Evolutionary conservation across 2,888 invertebrate species (phyloP).

Genomic region (Ornithoptera priamus): DNA sequence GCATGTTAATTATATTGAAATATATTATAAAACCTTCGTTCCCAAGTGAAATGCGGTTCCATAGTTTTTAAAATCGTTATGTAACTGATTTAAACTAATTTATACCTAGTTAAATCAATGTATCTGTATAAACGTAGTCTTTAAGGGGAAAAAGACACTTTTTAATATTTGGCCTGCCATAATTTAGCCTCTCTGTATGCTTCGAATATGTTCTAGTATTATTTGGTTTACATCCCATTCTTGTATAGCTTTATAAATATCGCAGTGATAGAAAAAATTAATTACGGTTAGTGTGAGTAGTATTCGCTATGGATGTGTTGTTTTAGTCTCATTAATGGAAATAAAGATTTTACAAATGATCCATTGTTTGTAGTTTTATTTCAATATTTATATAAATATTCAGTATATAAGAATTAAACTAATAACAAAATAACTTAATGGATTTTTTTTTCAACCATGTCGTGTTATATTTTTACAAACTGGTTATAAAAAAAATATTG

Average conservation of each 20-base stretch:
- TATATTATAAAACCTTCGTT: neutral
- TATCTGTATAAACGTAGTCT: constrained; percentile 8
- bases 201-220: constrained; percentile 13
- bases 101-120: constrained; percentile 7
- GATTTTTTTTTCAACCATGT: no score
- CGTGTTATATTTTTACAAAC: no score
- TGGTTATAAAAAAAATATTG: no score
- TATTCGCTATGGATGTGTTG: constrained; percentile 61
- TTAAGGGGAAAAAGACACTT: neutral
- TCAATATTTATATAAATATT: neutral
- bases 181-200: constrained; percentile 4
- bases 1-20: neutral
- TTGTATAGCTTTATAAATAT: constrained; percentile 61
- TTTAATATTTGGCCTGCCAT: constrained; percentile 19
- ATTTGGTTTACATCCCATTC: constrained; percentile 9
- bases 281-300: constrained; percentile 57
- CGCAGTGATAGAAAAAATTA: constrained; percentile 45
- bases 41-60: neutral
- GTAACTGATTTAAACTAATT: neutral
- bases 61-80: neutral
- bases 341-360: constrained; percentile 66
- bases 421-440: no score
- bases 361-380: constrained; percentile 31
- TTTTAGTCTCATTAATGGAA: constrained; percentile 67
- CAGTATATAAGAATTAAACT: no score